A percentile compares a stretch with the other conserved stretches of the same genome.
Conservation (phyloP, 2,797 vertebrate species). For the Alauda arvensis region DNA sequence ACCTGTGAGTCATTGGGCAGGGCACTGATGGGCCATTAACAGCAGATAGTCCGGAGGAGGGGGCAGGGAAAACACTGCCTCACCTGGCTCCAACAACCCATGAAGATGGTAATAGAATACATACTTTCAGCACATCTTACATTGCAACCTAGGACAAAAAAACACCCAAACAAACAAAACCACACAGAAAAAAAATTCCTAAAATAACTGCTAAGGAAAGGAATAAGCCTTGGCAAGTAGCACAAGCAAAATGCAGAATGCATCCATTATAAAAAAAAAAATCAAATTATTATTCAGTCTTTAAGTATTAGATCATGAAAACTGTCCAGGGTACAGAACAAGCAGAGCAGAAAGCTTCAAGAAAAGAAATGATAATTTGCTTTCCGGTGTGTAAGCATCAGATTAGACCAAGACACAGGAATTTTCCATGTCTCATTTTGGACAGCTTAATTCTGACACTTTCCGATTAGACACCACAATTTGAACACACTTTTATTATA, state of each 20-base stretch:
- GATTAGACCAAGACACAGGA: background rate
- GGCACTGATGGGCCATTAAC: no score
- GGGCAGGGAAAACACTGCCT: no score
- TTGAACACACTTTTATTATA: background rate
- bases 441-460: background rate
- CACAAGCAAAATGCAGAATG: background rate
- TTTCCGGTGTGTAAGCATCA: background rate
- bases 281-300: background rate
- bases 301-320: background rate
- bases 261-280: background rate
- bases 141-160: no score
- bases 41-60: no score
- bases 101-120: no score
- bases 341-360: background rate
- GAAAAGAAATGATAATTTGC: background rate
- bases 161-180: no score
- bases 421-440: background rate
- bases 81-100: no score
- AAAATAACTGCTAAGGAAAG: background rate
- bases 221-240: background rate
- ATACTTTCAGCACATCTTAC: no score
- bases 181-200: no score
- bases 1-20: no score
- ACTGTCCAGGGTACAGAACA: background rate
- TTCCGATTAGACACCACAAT: background rate